Percentiles rank a stretch among this genome's conserved stretches.
phyloP scores from a whole-genome alignment of 2,888 invertebrate genomes.

The Lycia hirtaria region DNA sequence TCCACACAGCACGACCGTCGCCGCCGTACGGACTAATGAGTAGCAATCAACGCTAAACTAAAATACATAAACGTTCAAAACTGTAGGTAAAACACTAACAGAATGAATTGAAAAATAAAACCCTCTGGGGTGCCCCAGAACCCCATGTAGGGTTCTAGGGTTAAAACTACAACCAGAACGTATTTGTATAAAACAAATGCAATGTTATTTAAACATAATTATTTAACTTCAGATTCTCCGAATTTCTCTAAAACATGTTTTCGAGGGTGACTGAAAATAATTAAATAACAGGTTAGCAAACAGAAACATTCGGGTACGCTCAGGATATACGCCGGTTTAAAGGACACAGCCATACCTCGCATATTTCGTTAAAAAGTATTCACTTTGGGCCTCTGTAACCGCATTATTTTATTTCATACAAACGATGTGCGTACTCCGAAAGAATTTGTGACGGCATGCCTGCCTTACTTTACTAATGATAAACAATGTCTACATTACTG shows the following conservation, averaged over 20 bases:
- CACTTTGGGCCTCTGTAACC: constrained; percentile 41
- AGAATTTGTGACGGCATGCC: constrained; percentile 12
- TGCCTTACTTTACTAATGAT: not conserved
- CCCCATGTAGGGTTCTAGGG: not conserved
- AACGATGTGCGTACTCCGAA: constrained; percentile 6
- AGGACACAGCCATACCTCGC: constrained; percentile 45
- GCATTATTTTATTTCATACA: constrained; percentile 41
- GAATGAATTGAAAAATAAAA: too few species aligned
- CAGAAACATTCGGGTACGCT: constrained; percentile 45
- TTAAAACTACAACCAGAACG: not conserved
- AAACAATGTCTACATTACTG: too few species aligned
- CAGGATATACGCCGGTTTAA: constrained; percentile 36
- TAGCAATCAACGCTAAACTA: too few species aligned
- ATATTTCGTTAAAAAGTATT: constrained; percentile 51
- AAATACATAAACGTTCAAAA: too few species aligned
- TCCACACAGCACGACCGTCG: too few species aligned
- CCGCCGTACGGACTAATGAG: too few species aligned
- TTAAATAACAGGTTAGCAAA: constrained; percentile 48
- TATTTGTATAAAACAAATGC: not conserved
- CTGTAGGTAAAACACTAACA: too few species aligned
- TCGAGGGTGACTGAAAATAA: constrained; percentile 44
- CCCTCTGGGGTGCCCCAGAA: too few species aligned
- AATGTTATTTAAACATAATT: not conserved
- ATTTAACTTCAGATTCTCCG: not conserved
- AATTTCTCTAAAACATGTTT: constrained; percentile 36